Evolutionary conservation across 2,113 vertebrate genomes (phyloP), one percentile per base, ranked within the genome.

Genomic region (Indicator maculatus): DNA sequence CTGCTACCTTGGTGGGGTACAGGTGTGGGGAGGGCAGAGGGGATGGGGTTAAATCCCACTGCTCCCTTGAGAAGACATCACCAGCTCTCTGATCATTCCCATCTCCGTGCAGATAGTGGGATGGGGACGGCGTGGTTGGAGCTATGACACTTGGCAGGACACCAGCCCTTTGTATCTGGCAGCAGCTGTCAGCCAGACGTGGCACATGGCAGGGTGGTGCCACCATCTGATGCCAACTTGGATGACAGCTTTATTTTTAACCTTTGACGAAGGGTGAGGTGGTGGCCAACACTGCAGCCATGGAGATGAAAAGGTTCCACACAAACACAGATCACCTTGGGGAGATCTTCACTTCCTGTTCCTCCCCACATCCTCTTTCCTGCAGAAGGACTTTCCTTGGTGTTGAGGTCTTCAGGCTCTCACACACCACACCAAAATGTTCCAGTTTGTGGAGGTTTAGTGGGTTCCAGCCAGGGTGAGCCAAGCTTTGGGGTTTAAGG

Each of bases 41-140:
- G 74, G 44, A 3, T 0, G 0, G 58, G 44, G 0, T 72, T 30
- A 1, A 6, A 5, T 38, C 81, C 64, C 24, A 1, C 15, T 1
- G 0, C 0, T 10, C 1, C 47, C 27, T 45, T 4, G 39, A 6
- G 81, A 1, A 23, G 30, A 3, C 16, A 1, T 7, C 36, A 0
- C 0, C 2, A 52, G 16, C 26, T 64, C 44, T 1, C 11, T 4
- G 13, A 11, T 26, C 5, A 0, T 3, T 38, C 28, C 64, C 47
- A 0, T 11, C 0, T 0, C 26, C 52, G 1, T 0, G 16, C 17
- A 2, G 18, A 4, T 0, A 3, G 71, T 8, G 6, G 83, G 70
- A 5, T 69, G 87, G 89, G 89, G 70, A 4, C 7, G 36, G 66
- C 4, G 50, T 3, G 3, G 20, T 2, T 6, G 39, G 56, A 33